Percentiles rank a stretch among this genome's conserved stretches.
phyloP scores from a whole-genome alignment of 2,797 vertebrate genomes.

The Hypotaenidia philippensis region DNA sequence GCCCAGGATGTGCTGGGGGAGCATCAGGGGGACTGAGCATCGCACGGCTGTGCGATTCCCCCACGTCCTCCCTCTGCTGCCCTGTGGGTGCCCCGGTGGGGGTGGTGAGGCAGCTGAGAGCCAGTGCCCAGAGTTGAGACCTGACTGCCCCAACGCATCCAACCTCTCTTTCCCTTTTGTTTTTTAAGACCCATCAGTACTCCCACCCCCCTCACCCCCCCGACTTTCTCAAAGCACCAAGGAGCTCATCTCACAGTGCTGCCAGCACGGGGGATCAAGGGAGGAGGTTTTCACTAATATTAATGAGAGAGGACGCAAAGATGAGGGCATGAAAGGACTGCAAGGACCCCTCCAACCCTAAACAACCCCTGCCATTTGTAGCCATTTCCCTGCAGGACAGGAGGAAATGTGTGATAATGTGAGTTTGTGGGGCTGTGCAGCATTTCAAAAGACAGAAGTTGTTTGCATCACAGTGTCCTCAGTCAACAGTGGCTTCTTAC shows the following conservation, averaged over 20 bases:
- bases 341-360: not conserved
- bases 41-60: not conserved
- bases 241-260: not conserved
- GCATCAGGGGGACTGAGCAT: not conserved
- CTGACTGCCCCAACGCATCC: not conserved
- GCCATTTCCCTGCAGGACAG: not conserved
- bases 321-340: not conserved
- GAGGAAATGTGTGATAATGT: not conserved
- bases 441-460: not conserved
- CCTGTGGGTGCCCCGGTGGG: not conserved
- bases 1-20: not conserved
- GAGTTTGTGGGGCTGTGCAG: not conserved
- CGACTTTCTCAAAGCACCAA: not conserved
- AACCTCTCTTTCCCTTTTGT: not conserved
- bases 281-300: not conserved
- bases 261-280: not conserved
- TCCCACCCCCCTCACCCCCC: fast-evolving
- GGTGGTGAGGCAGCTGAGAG: not conserved
- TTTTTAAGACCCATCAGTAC: not conserved
- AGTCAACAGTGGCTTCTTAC: not conserved
- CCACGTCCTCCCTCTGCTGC: no score
- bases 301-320: not conserved
- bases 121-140: not conserved
- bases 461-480: fast-evolving
- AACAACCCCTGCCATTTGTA: not conserved